Evolutionary conservation across 2,797 vertebrate species (phyloP).

Genomic region (Apodemus agrarius): DNA sequence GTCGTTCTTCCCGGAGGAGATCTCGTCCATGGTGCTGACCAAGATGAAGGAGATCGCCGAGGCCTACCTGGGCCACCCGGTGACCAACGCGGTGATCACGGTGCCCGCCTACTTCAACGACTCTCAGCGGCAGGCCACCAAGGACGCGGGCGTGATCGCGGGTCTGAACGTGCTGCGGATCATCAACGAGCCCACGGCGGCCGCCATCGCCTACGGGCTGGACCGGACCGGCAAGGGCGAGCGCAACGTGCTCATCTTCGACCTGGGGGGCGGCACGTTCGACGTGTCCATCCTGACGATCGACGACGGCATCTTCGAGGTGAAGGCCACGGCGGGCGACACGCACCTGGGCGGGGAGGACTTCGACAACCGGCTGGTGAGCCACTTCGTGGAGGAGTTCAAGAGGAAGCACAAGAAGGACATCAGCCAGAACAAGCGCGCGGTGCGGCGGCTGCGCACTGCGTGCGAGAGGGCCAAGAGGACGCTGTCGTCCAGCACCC

Average conservation of each 20-base stretch:
- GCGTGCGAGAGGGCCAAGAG: conserved; percentile 94
- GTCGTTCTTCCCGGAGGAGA: conserved; percentile 93
- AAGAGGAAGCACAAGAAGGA: conserved; percentile 94
- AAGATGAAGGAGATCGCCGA: conserved; percentile 89
- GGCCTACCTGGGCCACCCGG: conserved; percentile 92
- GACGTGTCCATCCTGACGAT: conserved; percentile 94
- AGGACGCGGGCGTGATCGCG: conserved; percentile 93
- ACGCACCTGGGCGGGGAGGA: conserved; percentile 93
- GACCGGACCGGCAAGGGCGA: conserved; percentile 79
- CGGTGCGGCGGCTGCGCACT: conserved; percentile 92
- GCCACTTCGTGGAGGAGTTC: conserved; percentile 93
- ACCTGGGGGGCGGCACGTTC: conserved; percentile 94
- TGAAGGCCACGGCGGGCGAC: conserved; percentile 93
- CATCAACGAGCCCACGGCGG: conserved; percentile 95
- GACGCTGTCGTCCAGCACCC: conserved; percentile 93
- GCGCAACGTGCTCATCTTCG: conserved; percentile 93
- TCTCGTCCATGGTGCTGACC: conserved; percentile 95
- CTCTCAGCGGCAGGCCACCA: conserved; percentile 95
- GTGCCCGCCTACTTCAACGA: conserved; percentile 96
- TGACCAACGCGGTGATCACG: conserved; percentile 93
- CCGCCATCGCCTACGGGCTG: conserved; percentile 91
- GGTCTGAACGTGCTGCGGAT: conserved; percentile 94
- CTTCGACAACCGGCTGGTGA: conserved; percentile 93
- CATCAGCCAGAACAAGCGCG: conserved; percentile 93
- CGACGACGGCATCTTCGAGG: conserved; percentile 94